phyloP scores from a whole-genome alignment of 1,140 invertebrate species.

The Cyclina sinensis region DNA sequence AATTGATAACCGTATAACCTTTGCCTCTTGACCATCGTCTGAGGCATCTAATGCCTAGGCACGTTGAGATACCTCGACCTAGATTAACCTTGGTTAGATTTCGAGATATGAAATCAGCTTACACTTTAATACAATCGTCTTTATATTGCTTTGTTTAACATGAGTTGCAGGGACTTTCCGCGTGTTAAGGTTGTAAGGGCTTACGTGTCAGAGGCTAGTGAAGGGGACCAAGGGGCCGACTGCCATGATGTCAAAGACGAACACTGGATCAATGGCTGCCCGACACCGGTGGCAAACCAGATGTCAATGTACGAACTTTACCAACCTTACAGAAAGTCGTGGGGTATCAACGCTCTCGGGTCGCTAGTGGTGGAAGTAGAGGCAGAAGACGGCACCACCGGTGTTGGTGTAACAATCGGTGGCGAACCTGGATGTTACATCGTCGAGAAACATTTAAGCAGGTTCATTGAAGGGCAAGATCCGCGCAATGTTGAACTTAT shows the following conservation, averaged over 20 bases:
- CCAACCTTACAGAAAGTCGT: slow-evolving; percentile 79
- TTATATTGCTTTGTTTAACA: background rate
- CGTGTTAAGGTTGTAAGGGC: slow-evolving; percentile 79
- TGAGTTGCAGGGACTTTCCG: slow-evolving; percentile 70
- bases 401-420: slow-evolving; percentile 82
- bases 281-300: slow-evolving; percentile 81
- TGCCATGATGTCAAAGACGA: slow-evolving; percentile 82
- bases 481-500: slow-evolving; percentile 83
- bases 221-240: slow-evolving; percentile 81
- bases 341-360: slow-evolving; percentile 84
- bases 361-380: slow-evolving; percentile 83
- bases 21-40: background rate
- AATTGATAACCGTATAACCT: no score
- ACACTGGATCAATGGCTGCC: slow-evolving; percentile 84
- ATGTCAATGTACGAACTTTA: slow-evolving; percentile 82
- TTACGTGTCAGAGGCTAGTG: slow-evolving; percentile 70
- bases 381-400: slow-evolving; percentile 80
- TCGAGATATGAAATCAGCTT: background rate
- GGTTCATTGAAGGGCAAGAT: slow-evolving; percentile 84
- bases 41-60: background rate
- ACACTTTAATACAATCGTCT: background rate
- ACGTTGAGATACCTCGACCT: background rate
- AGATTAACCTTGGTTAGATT: background rate
- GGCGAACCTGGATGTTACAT: slow-evolving; percentile 83
- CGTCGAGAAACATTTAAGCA: slow-evolving; percentile 83